Percentiles rank a stretch among this genome's conserved stretches.
These are phyloP conservation scores for Tineola bisselliella DNA, from an alignment of 2,888 invertebrate species.

Conservation along the genomic window DNA sequence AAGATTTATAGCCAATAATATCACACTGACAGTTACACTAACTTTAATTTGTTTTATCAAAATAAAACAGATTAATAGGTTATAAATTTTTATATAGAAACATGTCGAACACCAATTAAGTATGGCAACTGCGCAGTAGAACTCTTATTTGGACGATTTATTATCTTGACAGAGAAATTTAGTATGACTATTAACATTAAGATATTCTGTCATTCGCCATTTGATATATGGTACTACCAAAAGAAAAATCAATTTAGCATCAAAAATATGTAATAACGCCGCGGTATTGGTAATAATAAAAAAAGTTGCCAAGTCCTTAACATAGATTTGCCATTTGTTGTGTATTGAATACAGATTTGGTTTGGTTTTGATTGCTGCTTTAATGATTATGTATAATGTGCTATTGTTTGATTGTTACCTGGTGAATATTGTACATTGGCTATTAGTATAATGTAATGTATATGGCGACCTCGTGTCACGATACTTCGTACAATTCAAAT, in stretches of 20 bases:
- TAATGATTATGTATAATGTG: no score
- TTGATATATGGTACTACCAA: not conserved
- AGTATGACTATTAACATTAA: not conserved
- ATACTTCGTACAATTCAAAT: no score
- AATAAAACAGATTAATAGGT: not conserved
- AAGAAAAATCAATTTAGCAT: not conserved
- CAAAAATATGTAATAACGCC: not conserved
- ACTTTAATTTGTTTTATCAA: not conserved
- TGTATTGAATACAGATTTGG: not conserved
- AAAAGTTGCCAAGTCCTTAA: not conserved
- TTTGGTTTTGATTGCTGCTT: not conserved
- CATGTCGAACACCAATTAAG: not conserved
- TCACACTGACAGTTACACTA: not conserved
- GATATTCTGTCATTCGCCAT: not conserved
- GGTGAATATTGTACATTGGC: not conserved
- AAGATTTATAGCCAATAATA: not conserved
- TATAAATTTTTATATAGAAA: not conserved
- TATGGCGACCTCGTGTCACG: not conserved
- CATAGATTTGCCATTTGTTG: constrained; percentile 5
- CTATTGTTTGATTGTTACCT: not conserved
- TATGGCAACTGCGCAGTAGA: not conserved
- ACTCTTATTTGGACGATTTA: not conserved
- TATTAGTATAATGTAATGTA: not conserved
- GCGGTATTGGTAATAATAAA: no score
- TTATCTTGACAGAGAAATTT: not conserved